These are phyloP conservation scores for Drosophila triauraria DNA, from an alignment of 1,140 invertebrate genomes.

Conservation along the genomic window DNA sequence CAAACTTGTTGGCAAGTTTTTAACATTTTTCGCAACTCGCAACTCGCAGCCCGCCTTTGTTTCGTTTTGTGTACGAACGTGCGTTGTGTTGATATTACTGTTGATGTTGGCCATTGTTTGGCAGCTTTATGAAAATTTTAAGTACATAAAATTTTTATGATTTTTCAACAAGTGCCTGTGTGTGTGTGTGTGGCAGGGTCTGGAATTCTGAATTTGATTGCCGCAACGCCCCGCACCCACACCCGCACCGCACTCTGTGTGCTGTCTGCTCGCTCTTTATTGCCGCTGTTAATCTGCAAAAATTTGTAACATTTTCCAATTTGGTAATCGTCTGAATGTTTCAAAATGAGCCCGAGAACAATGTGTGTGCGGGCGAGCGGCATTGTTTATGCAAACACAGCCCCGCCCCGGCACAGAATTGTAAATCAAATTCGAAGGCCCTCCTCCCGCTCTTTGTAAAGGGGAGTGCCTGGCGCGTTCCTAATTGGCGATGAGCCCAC, in stretches of 20 bases:
- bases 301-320: slow-evolving; percentile 58
- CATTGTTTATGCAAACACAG: slow-evolving; percentile 27
- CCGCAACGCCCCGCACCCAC: background rate
- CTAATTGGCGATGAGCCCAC: slow-evolving; percentile 27
- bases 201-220: slow-evolving; percentile 61
- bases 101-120: slow-evolving; percentile 60
- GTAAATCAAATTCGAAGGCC: slow-evolving; percentile 16
- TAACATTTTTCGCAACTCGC: slow-evolving; percentile 10
- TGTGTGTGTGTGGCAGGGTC: slow-evolving; percentile 6
- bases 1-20: slow-evolving; percentile 43
- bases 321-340: slow-evolving; percentile 47
- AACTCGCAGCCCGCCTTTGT: background rate
- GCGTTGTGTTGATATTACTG: slow-evolving; percentile 22
- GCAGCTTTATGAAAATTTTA: slow-evolving; percentile 68
- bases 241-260: too few species aligned
- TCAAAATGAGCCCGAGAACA: slow-evolving; percentile 22
- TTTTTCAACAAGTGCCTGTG: slow-evolving; percentile 59
- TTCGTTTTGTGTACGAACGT: slow-evolving; percentile 24
- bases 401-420: slow-evolving; percentile 12
- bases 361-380: background rate
- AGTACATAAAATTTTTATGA: slow-evolving; percentile 73
- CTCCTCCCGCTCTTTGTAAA: too few species aligned
- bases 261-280: slow-evolving; percentile 25
- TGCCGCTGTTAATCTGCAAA: slow-evolving; percentile 49
- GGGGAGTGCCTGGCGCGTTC: background rate